Base-by-base conservation (phyloP, 1,140 invertebrate genomes). In the Venturia canescens region DNA sequence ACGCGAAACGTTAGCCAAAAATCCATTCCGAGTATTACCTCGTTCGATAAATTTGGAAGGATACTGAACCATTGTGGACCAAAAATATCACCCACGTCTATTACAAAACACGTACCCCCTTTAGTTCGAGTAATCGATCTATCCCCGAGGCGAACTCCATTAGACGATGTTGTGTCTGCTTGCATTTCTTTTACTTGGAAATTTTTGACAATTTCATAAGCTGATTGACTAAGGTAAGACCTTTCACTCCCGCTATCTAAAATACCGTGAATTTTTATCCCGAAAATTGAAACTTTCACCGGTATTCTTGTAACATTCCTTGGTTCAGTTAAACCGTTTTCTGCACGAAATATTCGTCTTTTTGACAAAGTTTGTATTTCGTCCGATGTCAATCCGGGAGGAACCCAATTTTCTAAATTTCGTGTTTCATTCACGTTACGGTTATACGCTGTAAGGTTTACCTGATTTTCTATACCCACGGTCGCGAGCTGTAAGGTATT, bases 161-260 rank as follows among this genome's bases (percentile, higher is more conserved):
- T 70, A 7, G 34, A 38, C 16, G 67, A 70, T 0, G 67, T 38
- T 9, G 31, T 1, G 31, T 70, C 67, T 1, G 29, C 3, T 16
- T 18, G 1, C 16, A 70, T 18, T n/a, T 70, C 67, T 70, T 70
- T 38, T 11, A 70, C 29, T 38, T 70, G 67, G 21, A 70, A 38
- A 38, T 70, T n/a, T 38, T 70, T 76, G 29, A 77, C 38, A n/a
- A 23, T 60, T n/a, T 77, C 34, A 18, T 81, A 81, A 11, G 76
- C 53, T 18, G 23, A 2, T 79, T 60, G 29, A 18, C 57, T 82
- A 23, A 82, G 67, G 27, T 60, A 78, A n/a, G 80, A 82, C 74
- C 76, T 34, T 44, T 79, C 80, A 29, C 80, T 82, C 3, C 80
- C 80, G 48, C 80, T 82, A n/a, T 82, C 80, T 26, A 82, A 34